Evolutionary conservation across 2,797 vertebrate species (phyloP).

Genomic region (Tragelaphus eurycerus): DNA sequence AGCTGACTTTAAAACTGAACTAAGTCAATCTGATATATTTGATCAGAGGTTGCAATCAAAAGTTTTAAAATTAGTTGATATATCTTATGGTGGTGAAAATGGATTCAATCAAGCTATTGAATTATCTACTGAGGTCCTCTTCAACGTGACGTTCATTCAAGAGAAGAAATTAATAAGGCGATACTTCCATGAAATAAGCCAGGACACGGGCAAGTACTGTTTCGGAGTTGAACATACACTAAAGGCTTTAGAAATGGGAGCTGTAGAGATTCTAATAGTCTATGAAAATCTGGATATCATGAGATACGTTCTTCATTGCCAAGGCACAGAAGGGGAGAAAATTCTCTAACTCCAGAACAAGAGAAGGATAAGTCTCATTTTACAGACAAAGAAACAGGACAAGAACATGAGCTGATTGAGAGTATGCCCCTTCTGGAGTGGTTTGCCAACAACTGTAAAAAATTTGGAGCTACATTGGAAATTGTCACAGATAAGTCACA

Average conservation of each 20-base stretch:
- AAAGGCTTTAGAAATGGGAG: conserved; percentile 99
- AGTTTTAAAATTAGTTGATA: conserved; percentile 99
- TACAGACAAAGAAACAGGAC: conserved; percentile 99
- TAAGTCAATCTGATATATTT: conserved; percentile 99
- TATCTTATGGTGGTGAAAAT: conserved; percentile 99
- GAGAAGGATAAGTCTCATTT: conserved; percentile 99
- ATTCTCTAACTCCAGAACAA: conserved; percentile 97
- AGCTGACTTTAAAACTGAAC: conserved; percentile 98
- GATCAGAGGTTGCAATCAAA: conserved; percentile 98
- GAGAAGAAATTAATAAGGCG: conserved; percentile 99
- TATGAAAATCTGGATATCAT: conserved; percentile 99
- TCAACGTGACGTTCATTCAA: conserved; percentile 99
- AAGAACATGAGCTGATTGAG: conserved; percentile 98
- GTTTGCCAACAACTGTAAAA: conserved; percentile 99
- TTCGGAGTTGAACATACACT: conserved; percentile 99
- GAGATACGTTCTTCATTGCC: conserved; percentile 97
- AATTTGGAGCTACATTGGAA: conserved; percentile 99
- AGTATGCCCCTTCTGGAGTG: conserved; percentile 99
- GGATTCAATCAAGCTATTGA: conserved; percentile 99
- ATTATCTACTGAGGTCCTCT: conserved; percentile 98
- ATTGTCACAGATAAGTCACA: conserved; percentile 99
- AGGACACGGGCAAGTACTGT: conserved; percentile 99
- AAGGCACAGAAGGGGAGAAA: conserved; percentile 98
- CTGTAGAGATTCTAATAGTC: conserved; percentile 99
- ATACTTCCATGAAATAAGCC: conserved; percentile 99